phyloP scores from a whole-genome alignment of 2,113 vertebrate genomes.

The Cyprinodon brontotheroides region DNA sequence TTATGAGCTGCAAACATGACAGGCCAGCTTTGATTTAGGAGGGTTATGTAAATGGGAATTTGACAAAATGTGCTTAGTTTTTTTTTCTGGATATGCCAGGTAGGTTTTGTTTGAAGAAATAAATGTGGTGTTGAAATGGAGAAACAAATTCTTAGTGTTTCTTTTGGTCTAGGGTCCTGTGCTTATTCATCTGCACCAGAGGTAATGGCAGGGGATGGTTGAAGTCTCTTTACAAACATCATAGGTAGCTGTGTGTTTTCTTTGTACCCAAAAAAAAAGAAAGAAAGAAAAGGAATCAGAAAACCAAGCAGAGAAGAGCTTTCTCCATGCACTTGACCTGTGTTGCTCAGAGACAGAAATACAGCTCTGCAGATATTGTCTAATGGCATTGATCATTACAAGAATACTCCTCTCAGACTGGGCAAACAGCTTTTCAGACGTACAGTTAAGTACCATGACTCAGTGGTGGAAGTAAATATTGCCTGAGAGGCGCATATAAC shows the following conservation, averaged over 20 bases:
- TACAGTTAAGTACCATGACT: constrained; percentile 55
- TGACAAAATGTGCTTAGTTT: constrained; percentile 59
- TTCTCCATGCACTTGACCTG: constrained; percentile 46
- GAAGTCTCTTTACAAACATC: constrained; percentile 67
- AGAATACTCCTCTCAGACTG: constrained; percentile 52
- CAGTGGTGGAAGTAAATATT: constrained; percentile 59
- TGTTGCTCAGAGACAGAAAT: constrained; percentile 47
- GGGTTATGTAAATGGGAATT: constrained; percentile 76
- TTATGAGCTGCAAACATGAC: constrained; percentile 73
- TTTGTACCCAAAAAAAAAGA: constrained; percentile 37
- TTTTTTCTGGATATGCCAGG: constrained; percentile 24
- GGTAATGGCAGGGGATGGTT: constrained; percentile 58
- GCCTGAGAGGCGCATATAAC: constrained; percentile 51
- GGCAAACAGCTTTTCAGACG: constrained; percentile 38
- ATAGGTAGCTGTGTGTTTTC: constrained; percentile 43
- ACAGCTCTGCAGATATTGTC: constrained; percentile 45
- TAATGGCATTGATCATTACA: constrained; percentile 68
- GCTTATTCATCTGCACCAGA: constrained; percentile 60
- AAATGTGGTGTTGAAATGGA: constrained; percentile 37
- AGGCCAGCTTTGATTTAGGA: constrained; percentile 72
- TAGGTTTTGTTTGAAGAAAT: constrained; percentile 47
- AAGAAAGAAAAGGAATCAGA: constrained; percentile 23
- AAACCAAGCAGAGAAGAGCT: constrained; percentile 23
- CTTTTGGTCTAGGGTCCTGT: constrained; percentile 61
- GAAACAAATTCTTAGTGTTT: constrained; percentile 68